Conservation (phyloP, 1,140 invertebrate species). For the Ostrea denselamellosa region DNA sequence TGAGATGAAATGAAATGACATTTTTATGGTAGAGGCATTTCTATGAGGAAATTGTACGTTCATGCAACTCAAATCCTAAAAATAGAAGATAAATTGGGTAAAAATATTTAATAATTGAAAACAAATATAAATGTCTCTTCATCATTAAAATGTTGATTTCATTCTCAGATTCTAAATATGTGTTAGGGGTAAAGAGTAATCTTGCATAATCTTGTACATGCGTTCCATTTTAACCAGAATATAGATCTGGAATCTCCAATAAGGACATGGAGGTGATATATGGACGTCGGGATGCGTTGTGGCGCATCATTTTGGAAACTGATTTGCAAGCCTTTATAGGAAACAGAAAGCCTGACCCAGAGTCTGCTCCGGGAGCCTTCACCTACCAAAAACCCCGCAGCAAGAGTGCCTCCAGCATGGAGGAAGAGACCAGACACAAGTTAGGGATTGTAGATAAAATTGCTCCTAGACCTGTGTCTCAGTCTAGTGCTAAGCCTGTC, state of each 20-base stretch:
- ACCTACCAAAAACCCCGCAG: conserved; percentile 45
- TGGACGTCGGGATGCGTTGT: conserved; percentile 43
- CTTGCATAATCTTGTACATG: conserved; percentile 28
- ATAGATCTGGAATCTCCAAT: conserved; percentile 51
- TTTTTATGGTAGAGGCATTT: background rate
- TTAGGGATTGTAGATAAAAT: conserved; percentile 38
- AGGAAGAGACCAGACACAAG: background rate
- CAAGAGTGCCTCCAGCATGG: conserved; percentile 47
- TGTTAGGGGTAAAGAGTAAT: background rate
- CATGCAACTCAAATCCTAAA: background rate
- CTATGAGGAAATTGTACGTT: background rate
- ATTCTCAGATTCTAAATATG: background rate
- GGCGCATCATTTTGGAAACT: conserved; percentile 51
- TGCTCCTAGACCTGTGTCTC: conserved; percentile 30
- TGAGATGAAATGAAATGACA: conserved; percentile 17
- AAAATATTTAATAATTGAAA: background rate
- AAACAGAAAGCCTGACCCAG: conserved; percentile 17
- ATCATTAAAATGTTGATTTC: background rate
- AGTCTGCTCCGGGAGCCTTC: conserved; percentile 39
- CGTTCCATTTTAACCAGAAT: conserved; percentile 48
- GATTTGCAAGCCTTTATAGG: conserved; percentile 43
- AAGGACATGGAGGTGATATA: conserved; percentile 59
- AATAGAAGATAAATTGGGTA: too few relatives aligned
- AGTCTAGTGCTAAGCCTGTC: background rate
- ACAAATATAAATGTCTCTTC: background rate